A percentile compares a stretch with the other conserved stretches of the same genome.
Evolutionary conservation across 2,888 invertebrate species (phyloP).

Genomic region (Leptinotarsa haldemani): DNA sequence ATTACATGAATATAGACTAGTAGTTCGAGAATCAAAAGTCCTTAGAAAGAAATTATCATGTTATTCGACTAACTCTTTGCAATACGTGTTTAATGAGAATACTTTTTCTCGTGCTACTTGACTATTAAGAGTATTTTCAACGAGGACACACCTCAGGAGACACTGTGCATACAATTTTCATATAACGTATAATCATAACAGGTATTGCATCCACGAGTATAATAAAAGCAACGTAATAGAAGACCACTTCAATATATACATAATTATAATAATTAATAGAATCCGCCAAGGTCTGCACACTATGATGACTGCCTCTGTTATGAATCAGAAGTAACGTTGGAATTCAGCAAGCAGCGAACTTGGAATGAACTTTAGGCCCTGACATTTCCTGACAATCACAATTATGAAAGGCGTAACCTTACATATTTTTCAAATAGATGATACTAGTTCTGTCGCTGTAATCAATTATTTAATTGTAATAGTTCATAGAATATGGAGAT

Average conservation of each 20-base stretch:
- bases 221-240: constrained; percentile 41
- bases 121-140: constrained; percentile 20
- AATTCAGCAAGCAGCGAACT: constrained; percentile 50
- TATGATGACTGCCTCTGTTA: constrained; percentile 53
- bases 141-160: constrained; percentile 42
- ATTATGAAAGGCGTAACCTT: constrained; percentile 60
- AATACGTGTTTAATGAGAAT: background rate
- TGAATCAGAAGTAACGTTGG: constrained; percentile 54
- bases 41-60: no score
- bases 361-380: constrained; percentile 61
- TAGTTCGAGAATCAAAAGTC: no score
- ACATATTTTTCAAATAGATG: constrained; percentile 41
- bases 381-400: constrained; percentile 61
- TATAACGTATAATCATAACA: constrained; percentile 40
- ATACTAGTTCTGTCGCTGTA: constrained; percentile 48
- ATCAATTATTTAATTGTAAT: constrained; percentile 47
- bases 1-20: no score
- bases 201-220: constrained; percentile 42
- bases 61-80: no score
- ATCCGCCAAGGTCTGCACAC: constrained; percentile 54
- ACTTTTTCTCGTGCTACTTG: constrained; percentile 5
- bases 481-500: constrained; percentile 32
- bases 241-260: constrained; percentile 43
- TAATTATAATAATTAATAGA: constrained; percentile 59
- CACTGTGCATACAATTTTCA: constrained; percentile 42